Evolutionary conservation across 2,797 vertebrate species (phyloP), one percentile per base, ranked within the genome.

Genomic region (Artibeus jamaicensis): DNA sequence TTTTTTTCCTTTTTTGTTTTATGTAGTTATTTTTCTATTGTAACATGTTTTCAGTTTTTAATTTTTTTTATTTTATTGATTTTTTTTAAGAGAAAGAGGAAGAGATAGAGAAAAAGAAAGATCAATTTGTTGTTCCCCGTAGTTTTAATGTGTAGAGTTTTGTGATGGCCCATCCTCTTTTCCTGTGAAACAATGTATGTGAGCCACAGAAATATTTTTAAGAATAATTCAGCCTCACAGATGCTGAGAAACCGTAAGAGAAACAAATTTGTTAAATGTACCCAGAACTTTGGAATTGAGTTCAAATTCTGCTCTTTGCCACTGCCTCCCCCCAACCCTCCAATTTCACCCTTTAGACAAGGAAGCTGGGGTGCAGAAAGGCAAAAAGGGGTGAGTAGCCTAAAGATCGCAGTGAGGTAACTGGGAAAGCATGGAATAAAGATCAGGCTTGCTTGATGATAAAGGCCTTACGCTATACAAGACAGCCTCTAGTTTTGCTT

Each of bases 241-340:
- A 44, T 82, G 29, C 67, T 73, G 26, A 93, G 53, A 92, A 84
- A 22, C 46, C 44, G 39, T 91, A 81, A 81, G 42, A 50, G 44
- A 89, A 95, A 48, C n/a, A 44, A 37, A 46, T 78, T 91, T 91
- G 73, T 81, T 97, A 91, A 95, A 57, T 65, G 15, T 91, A 65
- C 22, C 16, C n/a, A 86, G 22, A 86, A 93, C 44, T 93, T 97
- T 83, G 46, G 50, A 65, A 91, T 14, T 57, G 32, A 92, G 83
- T 95, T 97, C 50, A 96, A 53, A 84, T 95, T 92, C 57, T 79
- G 24, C 29, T 86, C 19, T 96, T 93, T 62, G 48, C 53, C 68
- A 53, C 34, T 92, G 26, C 12, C 26, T n/a, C 87, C 82, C 32
- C 44, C 42, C 37, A 32, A 14, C 26, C 50, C 29, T 9, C 24